Percentiles rank a stretch among this genome's conserved stretches.
Conservation (phyloP, 2,113 vertebrate genomes). For the Anoplopoma fimbria region DNA sequence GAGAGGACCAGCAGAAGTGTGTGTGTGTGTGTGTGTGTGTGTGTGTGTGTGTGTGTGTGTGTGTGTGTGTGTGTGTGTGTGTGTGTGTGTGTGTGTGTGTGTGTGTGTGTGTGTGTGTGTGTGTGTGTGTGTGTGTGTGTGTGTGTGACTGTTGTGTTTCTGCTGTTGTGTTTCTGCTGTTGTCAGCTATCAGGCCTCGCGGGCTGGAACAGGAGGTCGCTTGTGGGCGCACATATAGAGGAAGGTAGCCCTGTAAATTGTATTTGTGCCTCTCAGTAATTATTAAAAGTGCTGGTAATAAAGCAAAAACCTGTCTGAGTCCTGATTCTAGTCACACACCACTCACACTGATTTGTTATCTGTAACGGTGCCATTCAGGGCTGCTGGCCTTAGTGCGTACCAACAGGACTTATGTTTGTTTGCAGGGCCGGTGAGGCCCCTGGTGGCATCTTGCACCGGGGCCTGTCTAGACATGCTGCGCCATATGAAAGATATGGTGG, state of each 20-base stretch:
- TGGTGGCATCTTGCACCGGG: too few relatives aligned
- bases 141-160: slow-evolving; percentile 1
- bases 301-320: neutral
- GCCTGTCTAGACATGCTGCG: too few relatives aligned
- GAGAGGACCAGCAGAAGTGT: slow-evolving; percentile 39
- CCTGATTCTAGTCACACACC: neutral
- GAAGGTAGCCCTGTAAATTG: slow-evolving; percentile 75
- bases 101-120: slow-evolving; percentile 12
- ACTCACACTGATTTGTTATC: neutral
- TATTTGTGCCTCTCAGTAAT: slow-evolving; percentile 82
- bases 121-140: slow-evolving; percentile 1
- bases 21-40: slow-evolving; percentile 11
- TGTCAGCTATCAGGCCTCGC: slow-evolving; percentile 34
- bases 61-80: slow-evolving; percentile 5
- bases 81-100: neutral
- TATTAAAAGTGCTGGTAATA: slow-evolving; percentile 81
- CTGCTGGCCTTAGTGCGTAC: neutral
- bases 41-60: slow-evolving; percentile 1
- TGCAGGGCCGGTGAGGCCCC: too few relatives aligned
- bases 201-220: slow-evolving; percentile 57
- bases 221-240: slow-evolving; percentile 61
- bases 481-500: too few relatives aligned
- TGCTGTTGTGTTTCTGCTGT: slow-evolving; percentile 39
- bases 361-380: neutral
- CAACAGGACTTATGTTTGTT: too few relatives aligned